phyloP scores from a whole-genome alignment of 1,140 invertebrate genomes.

The Leptopilina clavipes region DNA sequence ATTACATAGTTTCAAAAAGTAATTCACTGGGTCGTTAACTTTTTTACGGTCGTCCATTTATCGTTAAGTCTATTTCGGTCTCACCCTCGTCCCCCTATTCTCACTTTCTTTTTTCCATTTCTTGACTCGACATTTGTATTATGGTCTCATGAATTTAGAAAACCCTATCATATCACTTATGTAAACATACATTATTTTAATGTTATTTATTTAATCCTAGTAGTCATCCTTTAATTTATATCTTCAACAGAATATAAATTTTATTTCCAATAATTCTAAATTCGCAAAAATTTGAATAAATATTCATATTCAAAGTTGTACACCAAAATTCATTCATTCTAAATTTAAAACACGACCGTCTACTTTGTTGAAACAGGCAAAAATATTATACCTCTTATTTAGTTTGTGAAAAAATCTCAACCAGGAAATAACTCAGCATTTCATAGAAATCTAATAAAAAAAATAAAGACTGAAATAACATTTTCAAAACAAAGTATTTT shows the following conservation, averaged over 20 bases:
- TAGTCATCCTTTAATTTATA: not conserved
- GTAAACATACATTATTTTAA: not conserved
- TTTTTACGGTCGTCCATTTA: conserved; percentile 32
- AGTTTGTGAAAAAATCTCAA: not conserved
- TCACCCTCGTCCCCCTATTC: conserved; percentile 43
- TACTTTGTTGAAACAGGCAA: not conserved
- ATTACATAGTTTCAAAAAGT: conserved; percentile 10
- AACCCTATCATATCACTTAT: not conserved
- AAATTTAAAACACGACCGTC: not conserved
- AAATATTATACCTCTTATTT: not conserved
- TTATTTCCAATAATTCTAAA: not conserved
- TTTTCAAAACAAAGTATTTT: too few relatives aligned
- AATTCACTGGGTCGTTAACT: conserved; percentile 25
- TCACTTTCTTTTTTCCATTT: conserved; percentile 9
- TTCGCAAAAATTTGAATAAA: not conserved
- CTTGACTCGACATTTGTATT: not conserved
- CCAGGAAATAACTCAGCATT: not conserved
- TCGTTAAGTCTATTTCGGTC: conserved; percentile 51
- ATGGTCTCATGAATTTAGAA: conserved; percentile 11
- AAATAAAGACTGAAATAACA: not conserved
- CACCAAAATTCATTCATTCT: not conserved
- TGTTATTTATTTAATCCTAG: not conserved
- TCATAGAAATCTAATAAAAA: not conserved
- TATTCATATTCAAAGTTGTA: not conserved
- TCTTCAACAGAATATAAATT: not conserved